Conservation (phyloP, 2,888 invertebrate genomes). For the Helleia helle region DNA sequence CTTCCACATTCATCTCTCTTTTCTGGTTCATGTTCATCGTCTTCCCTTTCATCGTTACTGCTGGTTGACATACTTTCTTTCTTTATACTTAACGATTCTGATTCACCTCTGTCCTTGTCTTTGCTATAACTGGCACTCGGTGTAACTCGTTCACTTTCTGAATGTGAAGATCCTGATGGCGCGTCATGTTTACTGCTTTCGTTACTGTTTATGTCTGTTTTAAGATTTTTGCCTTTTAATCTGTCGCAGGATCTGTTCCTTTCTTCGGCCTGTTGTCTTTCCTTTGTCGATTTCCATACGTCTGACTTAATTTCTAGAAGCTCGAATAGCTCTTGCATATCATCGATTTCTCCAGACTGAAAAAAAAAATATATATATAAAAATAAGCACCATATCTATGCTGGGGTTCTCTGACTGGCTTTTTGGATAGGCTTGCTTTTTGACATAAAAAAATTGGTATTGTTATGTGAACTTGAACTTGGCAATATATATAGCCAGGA, state of each 20-base stretch:
- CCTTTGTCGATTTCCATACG: slow-evolving; percentile 77
- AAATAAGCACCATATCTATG: neutral
- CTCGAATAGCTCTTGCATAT: slow-evolving; percentile 87
- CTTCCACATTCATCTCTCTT: slow-evolving; percentile 65
- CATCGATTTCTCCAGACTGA: slow-evolving; percentile 86
- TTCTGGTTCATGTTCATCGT: slow-evolving; percentile 65
- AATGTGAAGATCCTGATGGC: slow-evolving; percentile 65
- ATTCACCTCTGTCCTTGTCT: slow-evolving; percentile 53
- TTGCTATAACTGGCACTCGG: slow-evolving; percentile 66
- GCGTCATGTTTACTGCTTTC: slow-evolving; percentile 69
- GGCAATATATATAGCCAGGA: too few species aligned
- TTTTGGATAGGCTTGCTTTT: too few species aligned
- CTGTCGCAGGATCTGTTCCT: slow-evolving; percentile 64
- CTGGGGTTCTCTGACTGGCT: too few species aligned
- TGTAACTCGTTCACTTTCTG: slow-evolving; percentile 63
- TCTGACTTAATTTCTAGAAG: slow-evolving; percentile 89
- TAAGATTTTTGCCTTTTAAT: slow-evolving; percentile 56
- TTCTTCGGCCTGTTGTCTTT: slow-evolving; percentile 67
- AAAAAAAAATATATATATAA: slow-evolving; percentile 27
- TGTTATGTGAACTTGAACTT: too few species aligned
- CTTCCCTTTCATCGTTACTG: slow-evolving; percentile 68
- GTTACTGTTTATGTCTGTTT: slow-evolving; percentile 69
- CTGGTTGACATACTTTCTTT: slow-evolving; percentile 70
- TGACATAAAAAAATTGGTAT: too few species aligned
- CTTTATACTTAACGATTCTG: slow-evolving; percentile 63